Evolutionary conservation across 2,797 vertebrate genomes (phyloP).

Genomic region (Danio kyathit): DNA sequence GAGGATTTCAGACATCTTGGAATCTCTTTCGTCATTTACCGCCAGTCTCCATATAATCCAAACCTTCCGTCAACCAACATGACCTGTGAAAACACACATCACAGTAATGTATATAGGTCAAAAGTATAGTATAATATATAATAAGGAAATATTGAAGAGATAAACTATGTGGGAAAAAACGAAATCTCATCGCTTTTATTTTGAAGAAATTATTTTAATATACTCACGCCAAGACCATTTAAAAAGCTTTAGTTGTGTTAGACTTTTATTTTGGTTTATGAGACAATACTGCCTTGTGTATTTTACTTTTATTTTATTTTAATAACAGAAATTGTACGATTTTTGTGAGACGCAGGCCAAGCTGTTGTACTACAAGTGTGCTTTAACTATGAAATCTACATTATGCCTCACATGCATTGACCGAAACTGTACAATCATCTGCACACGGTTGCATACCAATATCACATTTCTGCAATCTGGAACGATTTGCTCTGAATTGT

Average conservation of each 20-base stretch:
- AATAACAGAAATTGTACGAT: slow-evolving; percentile 36
- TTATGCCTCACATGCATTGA: slow-evolving; percentile 4
- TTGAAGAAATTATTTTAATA: slow-evolving; percentile 67
- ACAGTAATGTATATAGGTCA: slow-evolving; percentile 81
- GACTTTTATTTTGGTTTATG: slow-evolving; percentile 20
- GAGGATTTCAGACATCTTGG: slow-evolving; percentile 47
- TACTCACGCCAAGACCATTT: slow-evolving; percentile 75
- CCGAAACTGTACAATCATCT: slow-evolving; percentile 22
- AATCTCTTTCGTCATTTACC: slow-evolving; percentile 52
- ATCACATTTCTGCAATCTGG: slow-evolving; percentile 26
- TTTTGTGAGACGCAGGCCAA: slow-evolving; percentile 24
- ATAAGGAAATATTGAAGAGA: slow-evolving; percentile 75
- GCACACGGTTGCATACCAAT: not conserved
- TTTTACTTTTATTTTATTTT: slow-evolving; percentile 62
- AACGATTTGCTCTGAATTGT: slow-evolving; percentile 3
- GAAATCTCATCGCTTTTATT: slow-evolving; percentile 58
- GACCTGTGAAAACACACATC: slow-evolving; percentile 58
- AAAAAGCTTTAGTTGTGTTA: slow-evolving; percentile 57
- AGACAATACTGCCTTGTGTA: slow-evolving; percentile 35
- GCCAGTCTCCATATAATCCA: slow-evolving; percentile 52
- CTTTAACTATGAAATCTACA: not conserved
- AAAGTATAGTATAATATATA: slow-evolving; percentile 86
- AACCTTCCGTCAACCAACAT: slow-evolving; percentile 65
- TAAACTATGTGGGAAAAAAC: slow-evolving; percentile 45
- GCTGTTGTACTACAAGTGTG: slow-evolving; percentile 23